phyloP scores from a whole-genome alignment of 2,113 vertebrate genomes.

The Poicephalus gulielmi region DNA sequence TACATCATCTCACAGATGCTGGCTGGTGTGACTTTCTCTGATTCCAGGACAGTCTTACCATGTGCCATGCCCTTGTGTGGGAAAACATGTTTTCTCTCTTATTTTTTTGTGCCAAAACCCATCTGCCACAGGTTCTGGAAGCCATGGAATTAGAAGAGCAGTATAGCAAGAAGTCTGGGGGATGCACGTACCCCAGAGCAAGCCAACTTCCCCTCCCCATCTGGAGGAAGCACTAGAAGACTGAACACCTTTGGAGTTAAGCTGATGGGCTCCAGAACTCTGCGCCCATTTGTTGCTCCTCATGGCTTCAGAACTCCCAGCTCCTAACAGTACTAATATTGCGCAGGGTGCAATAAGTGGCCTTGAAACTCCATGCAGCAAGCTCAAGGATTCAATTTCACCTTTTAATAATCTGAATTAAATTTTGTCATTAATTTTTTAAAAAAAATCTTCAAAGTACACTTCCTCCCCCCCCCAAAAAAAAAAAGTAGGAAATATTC shows the following conservation, averaged over 20 bases:
- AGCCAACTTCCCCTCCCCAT: neutral
- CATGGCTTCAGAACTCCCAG: neutral
- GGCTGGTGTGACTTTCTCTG: neutral
- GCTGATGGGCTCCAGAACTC: neutral
- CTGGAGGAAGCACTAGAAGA: neutral
- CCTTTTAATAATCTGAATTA: neutral
- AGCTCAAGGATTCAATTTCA: neutral
- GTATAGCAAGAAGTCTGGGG: neutral
- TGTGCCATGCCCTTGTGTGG: neutral
- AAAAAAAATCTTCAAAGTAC: neutral
- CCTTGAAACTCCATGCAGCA: neutral
- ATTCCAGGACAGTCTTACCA: neutral
- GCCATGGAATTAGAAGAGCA: neutral
- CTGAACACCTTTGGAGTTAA: neutral
- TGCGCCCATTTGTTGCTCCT: neutral
- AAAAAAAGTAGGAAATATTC: neutral
- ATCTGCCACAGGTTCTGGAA: neutral
- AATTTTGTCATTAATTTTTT: neutral
- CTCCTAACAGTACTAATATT: neutral
- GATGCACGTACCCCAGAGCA: neutral
- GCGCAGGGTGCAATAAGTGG: neutral
- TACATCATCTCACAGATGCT: neutral
- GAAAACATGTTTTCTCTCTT: neutral
- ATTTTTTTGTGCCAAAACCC: neutral
- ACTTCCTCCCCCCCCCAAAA: neutral